phyloP scores from a whole-genome alignment of 2,888 invertebrate genomes.

The Dicyrtoma fusca region DNA sequence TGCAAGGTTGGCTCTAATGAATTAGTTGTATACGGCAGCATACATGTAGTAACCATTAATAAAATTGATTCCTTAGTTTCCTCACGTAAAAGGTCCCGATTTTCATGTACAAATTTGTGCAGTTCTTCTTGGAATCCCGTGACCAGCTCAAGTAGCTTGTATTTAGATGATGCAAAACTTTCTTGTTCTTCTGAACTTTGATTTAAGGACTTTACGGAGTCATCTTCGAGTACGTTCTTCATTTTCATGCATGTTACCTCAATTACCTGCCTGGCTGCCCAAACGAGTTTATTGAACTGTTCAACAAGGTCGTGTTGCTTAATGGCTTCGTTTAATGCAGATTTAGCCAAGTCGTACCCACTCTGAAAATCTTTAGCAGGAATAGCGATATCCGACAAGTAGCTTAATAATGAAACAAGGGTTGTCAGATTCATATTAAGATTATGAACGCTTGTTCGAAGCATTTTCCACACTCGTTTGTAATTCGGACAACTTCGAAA shows the following conservation, averaged over 20 bases:
- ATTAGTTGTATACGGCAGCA: slow-evolving; percentile 6
- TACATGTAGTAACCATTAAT: neutral
- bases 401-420: slow-evolving; percentile 14
- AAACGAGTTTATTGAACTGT: neutral
- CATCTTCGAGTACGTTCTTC: slow-evolving; percentile 11
- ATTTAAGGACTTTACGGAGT: neutral
- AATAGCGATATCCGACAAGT: slow-evolving; percentile 11
- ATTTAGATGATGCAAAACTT: slow-evolving; percentile 1
- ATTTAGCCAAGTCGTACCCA: slow-evolving; percentile 10
- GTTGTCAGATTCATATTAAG: neutral
- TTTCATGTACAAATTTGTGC: slow-evolving; percentile 14
- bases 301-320: neutral
- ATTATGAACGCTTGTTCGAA: neutral
- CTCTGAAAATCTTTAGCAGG: slow-evolving; percentile 19
- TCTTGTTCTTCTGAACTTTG: slow-evolving; percentile 1
- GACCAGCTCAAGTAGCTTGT: slow-evolving; percentile 8
- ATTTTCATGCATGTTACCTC: slow-evolving; percentile 10
- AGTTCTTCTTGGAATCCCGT: slow-evolving; percentile 26
- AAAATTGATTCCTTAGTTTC: slow-evolving; percentile 16
- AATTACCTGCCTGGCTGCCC: slow-evolving; percentile 12
- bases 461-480: slow-evolving; percentile 19
- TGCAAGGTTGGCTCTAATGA: slow-evolving; percentile 15
- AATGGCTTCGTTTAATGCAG: slow-evolving; percentile 11
- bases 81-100: neutral
- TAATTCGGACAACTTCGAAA: slow-evolving; percentile 16